phyloP scores from a whole-genome alignment of 2,797 vertebrate genomes.

The Enteromius afrohamiltoni region DNA sequence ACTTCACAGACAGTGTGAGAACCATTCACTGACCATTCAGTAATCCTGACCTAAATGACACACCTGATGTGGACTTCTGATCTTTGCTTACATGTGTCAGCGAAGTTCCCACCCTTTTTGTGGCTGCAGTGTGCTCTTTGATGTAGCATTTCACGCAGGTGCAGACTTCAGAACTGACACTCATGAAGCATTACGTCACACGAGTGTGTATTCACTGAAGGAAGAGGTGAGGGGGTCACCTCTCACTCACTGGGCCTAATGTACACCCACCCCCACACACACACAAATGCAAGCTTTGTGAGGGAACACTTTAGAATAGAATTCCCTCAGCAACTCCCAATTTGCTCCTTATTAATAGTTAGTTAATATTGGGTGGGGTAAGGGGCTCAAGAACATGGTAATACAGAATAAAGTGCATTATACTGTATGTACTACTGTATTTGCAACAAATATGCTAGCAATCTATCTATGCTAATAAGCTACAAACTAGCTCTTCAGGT shows the following conservation, averaged over 20 bases:
- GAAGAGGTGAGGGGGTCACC: neutral
- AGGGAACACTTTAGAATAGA: neutral
- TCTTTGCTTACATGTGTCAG: slow-evolving; percentile 7
- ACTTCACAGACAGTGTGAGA: neutral
- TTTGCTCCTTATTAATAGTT: too few species aligned
- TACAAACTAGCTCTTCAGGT: too few species aligned
- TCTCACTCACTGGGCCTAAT: neutral
- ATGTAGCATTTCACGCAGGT: neutral
- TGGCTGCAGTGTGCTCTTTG: neutral
- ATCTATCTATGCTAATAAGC: neutral
- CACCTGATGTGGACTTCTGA: neutral
- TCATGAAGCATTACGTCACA: neutral
- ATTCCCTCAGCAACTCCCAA: too few species aligned
- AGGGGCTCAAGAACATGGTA: neutral
- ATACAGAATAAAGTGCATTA: neutral
- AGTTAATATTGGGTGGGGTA: neutral
- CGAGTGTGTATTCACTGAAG: neutral
- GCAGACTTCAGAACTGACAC: slow-evolving; percentile 1
- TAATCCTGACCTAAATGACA: slow-evolving; percentile 61
- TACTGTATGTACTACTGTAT: neutral
- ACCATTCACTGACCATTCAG: neutral
- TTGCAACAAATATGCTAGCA: neutral
- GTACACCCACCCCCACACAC: neutral
- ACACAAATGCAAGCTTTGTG: neutral
- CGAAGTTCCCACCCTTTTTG: slow-evolving; percentile 4